A percentile compares a stretch with the other conserved stretches of the same genome.
phyloP scores from a whole-genome alignment of 1,140 invertebrate genomes.

The Nomia melanderi region DNA sequence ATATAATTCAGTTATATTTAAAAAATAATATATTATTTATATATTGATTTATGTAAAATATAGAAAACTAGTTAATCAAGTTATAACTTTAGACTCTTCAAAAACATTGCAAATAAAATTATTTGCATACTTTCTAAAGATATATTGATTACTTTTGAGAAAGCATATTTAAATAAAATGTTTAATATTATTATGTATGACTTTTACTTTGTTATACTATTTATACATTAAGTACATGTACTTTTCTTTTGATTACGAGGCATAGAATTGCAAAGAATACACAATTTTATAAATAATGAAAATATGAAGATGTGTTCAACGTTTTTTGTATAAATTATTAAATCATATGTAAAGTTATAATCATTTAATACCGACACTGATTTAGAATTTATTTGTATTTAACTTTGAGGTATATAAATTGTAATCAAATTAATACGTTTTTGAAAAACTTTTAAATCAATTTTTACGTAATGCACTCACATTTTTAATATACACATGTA shows the following conservation, averaged over 20 bases:
- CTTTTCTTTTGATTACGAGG: neutral
- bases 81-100: too few relatives aligned
- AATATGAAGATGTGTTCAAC: neutral
- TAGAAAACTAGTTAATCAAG: neutral
- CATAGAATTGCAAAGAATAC: conserved; percentile 7
- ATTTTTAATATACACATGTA: conserved; percentile 8
- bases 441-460: neutral
- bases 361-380: conserved; percentile 1
- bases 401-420: conserved; percentile 12
- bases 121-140: neutral
- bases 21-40: neutral
- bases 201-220: neutral
- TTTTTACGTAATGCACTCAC: conserved; percentile 11
- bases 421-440: conserved; percentile 21
- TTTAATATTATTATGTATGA: neutral
- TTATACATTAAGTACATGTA: neutral
- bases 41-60: neutral
- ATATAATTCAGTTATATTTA: neutral
- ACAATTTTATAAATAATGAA: conserved; percentile 4
- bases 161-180: neutral
- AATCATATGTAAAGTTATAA: neutral
- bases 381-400: conserved; percentile 23
- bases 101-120: neutral
- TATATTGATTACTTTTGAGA: conserved; percentile 14
- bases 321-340: conserved; percentile 1